A percentile compares a stretch with the other conserved stretches of the same genome.
These are phyloP conservation scores for Sinocyclocheilus maitianheensis DNA, from an alignment of 2,113 vertebrate species.

Conservation along the genomic window DNA sequence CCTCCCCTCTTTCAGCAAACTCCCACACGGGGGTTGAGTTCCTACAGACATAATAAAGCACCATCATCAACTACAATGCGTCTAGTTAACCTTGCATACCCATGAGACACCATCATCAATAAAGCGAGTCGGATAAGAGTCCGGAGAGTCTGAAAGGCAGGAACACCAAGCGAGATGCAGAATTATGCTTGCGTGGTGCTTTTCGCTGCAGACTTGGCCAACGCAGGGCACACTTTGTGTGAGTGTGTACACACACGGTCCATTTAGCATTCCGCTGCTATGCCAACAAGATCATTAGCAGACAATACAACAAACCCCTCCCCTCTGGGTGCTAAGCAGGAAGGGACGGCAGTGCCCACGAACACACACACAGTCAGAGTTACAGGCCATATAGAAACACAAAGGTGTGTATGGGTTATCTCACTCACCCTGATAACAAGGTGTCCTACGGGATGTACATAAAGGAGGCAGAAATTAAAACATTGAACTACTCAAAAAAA, in stretches of 20 bases:
- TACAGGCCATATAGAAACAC: background rate
- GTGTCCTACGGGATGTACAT: background rate
- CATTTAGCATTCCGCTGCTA: slow-evolving; percentile 76
- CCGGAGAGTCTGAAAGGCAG: slow-evolving; percentile 6
- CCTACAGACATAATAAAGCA: slow-evolving; percentile 36
- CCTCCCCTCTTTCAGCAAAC: slow-evolving; percentile 51
- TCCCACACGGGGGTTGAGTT: slow-evolving; percentile 39
- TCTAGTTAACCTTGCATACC: slow-evolving; percentile 37
- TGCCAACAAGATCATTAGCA: slow-evolving; percentile 78
- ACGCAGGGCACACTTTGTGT: slow-evolving; percentile 53
- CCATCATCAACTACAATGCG: slow-evolving; percentile 17
- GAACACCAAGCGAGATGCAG: background rate
- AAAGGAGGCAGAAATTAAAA: no score
- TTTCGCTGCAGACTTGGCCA: slow-evolving; percentile 69
- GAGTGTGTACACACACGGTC: slow-evolving; percentile 66
- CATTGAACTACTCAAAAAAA: no score
- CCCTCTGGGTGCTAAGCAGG: slow-evolving; percentile 67
- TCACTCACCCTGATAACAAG: background rate
- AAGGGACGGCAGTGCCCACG: slow-evolving; percentile 49
- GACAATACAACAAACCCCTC: slow-evolving; percentile 74
- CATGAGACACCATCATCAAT: slow-evolving; percentile 18
- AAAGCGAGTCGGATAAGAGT: background rate
- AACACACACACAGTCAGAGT: background rate
- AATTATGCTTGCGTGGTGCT: slow-evolving; percentile 48
- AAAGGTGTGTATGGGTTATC: slow-evolving; percentile 27